phyloP scores from a whole-genome alignment of 2,113 vertebrate species.

The Mustela nigripes region DNA sequence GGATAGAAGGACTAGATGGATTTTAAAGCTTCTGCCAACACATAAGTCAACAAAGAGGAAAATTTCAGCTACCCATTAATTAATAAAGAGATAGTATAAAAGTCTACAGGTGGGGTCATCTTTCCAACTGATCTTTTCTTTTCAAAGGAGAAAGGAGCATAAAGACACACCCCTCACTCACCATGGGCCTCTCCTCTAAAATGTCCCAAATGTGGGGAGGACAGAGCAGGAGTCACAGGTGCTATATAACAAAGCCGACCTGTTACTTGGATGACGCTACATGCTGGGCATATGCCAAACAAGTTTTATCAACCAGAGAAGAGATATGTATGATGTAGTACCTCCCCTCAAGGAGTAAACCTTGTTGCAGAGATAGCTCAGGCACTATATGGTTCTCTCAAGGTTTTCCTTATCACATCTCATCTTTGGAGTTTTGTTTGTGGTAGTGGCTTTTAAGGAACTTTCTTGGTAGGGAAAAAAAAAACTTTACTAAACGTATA shows the following conservation, averaged over 20 bases:
- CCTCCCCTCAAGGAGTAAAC: background rate
- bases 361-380: background rate
- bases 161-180: constrained; percentile 59
- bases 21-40: constrained; percentile 14
- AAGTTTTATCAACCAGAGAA: background rate
- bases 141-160: constrained; percentile 65
- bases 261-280: background rate
- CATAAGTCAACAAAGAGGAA: constrained; percentile 17
- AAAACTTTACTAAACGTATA: background rate
- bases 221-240: background rate
- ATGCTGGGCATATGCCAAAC: background rate
- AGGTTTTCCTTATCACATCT: background rate
- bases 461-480: background rate
- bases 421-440: background rate
- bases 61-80: constrained; percentile 24
- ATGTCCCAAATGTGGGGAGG: background rate
- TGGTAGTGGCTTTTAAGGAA: background rate
- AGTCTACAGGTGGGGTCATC: constrained; percentile 29
- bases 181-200: background rate
- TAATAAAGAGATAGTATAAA: constrained; percentile 44
- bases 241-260: background rate
- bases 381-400: background rate
- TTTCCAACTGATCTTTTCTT: constrained; percentile 50
- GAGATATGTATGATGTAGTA: background rate
- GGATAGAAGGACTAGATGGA: background rate